Conservation (phyloP, 1,140 invertebrate genomes). For the Thereuonema tuberculata region DNA sequence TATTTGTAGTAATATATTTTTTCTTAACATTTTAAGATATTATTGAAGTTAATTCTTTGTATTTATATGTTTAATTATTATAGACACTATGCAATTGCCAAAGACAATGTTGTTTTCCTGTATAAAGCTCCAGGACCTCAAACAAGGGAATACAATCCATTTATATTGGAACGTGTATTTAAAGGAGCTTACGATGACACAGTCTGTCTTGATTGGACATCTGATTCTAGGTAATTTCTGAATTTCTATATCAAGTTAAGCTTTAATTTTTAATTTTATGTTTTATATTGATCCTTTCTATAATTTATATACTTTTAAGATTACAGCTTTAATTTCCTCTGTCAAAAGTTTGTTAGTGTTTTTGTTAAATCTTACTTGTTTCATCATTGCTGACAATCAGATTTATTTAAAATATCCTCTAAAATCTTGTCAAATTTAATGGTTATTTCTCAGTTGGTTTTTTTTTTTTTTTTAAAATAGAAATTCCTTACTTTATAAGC, state of each 20-base stretch:
- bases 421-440: no score
- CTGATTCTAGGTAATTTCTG: slow-evolving; percentile 53
- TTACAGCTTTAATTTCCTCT: slow-evolving; percentile 1
- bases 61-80: no score
- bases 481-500: no score
- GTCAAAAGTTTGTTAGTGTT: no score
- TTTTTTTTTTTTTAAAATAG: no score
- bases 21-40: no score
- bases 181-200: slow-evolving; percentile 63
- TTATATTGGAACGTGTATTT: slow-evolving; percentile 69
- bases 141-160: slow-evolving; percentile 71
- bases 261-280: slow-evolving; percentile 3
- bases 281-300: background rate
- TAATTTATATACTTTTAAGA: background rate
- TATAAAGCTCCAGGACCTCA: slow-evolving; percentile 68
- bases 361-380: no score
- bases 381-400: no score
- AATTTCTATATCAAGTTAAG: background rate
- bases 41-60: no score
- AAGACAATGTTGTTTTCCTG: slow-evolving; percentile 70
- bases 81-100: slow-evolving; percentile 70
- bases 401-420: no score
- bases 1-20: no score
- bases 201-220: slow-evolving; percentile 78
- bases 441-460: no score